Evolutionary conservation across 1,140 invertebrate species (phyloP).

Genomic region (Uloborus diversus): DNA sequence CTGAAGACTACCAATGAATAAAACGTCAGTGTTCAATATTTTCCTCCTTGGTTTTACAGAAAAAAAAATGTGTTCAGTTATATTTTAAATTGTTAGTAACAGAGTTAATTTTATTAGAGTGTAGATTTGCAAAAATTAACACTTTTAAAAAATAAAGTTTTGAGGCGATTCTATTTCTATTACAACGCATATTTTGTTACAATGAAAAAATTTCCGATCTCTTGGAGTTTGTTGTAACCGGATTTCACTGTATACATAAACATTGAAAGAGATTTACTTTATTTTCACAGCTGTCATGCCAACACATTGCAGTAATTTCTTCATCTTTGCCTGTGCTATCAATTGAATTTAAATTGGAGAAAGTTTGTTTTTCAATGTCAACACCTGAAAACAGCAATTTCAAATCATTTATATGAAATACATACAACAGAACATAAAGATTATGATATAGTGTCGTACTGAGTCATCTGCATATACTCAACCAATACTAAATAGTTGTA

Average conservation of each 20-base stretch:
- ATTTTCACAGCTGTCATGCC: conserved; percentile 69
- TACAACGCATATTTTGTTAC: background rate
- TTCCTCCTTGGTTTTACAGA: too few relatives aligned
- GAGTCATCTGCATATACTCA: background rate
- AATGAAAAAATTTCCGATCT: background rate
- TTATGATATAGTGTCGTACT: background rate
- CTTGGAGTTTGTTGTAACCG: background rate
- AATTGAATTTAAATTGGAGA: conserved; percentile 69
- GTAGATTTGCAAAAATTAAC: background rate
- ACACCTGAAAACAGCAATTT: conserved; percentile 61
- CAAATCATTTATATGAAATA: conserved; percentile 15
- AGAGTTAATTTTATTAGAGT: background rate
- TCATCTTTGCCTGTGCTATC: conserved; percentile 65
- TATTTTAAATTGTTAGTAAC: too few relatives aligned
- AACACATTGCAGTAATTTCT: conserved; percentile 75
- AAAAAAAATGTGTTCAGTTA: too few relatives aligned
- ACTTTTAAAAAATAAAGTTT: background rate
- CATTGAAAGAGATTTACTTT: conserved; percentile 16
- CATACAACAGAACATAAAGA: background rate
- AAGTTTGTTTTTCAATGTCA: conserved; percentile 66
- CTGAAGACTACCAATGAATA: too few relatives aligned
- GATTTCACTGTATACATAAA: background rate
- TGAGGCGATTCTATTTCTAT: background rate
- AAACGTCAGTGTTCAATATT: too few relatives aligned
- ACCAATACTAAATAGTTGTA: background rate